Evolutionary conservation across 1,140 invertebrate genomes (phyloP).

Genomic region (Notospermus geniculatus): DNA sequence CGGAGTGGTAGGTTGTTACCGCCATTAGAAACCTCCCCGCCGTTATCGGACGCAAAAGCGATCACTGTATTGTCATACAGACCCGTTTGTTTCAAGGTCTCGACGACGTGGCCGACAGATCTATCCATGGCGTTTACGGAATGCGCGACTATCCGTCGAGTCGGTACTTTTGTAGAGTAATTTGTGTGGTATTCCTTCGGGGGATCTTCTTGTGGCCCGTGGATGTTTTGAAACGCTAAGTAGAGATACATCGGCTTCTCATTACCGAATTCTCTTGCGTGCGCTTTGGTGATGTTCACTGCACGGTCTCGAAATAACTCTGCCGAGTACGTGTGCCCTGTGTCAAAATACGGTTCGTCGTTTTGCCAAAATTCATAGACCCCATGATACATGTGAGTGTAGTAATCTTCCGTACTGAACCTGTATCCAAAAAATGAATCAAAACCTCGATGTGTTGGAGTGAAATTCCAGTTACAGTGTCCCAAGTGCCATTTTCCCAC

Average conservation of each 20-base stretch:
- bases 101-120: conserved; percentile 76
- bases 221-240: conserved; percentile 5
- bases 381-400: conserved; percentile 11
- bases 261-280: conserved; percentile 18
- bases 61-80: conserved; percentile 47
- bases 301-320: conserved; percentile 1
- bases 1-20: conserved; percentile 59
- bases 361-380: conserved; percentile 3
- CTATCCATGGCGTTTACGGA: conserved; percentile 80
- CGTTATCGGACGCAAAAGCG: conserved; percentile 54
- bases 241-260: conserved; percentile 13
- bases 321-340: not conserved
- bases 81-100: conserved; percentile 63
- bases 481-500: conserved; percentile 53
- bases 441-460: conserved; percentile 45
- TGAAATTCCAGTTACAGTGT: conserved; percentile 42
- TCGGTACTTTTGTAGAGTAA: not conserved
- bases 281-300: not conserved
- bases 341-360: not conserved
- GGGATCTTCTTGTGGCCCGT: conserved; percentile 10
- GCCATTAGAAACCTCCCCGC: conserved; percentile 49
- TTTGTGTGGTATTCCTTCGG: not conserved
- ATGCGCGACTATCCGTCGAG: conserved; percentile 56
- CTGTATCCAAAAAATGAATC: conserved; percentile 40
- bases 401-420: conserved; percentile 31